Conservation (phyloP, 2,797 vertebrate species). For the Eupleurogrammus muticus region DNA sequence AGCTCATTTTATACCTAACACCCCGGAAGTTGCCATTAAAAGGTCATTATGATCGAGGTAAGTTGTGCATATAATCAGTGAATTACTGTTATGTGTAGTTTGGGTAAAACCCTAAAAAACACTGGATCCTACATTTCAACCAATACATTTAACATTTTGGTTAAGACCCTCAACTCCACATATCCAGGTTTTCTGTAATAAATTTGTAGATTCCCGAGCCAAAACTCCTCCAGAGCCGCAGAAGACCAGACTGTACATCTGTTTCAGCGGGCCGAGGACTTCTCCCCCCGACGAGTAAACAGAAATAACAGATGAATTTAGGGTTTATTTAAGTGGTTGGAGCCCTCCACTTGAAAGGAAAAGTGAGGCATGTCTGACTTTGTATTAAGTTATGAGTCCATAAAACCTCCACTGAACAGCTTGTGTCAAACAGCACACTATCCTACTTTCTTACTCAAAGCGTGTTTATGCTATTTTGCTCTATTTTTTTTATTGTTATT, state of each 20-base stretch:
- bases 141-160: neutral
- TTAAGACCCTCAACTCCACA: neutral
- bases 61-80: neutral
- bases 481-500: neutral
- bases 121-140: too few relatives aligned
- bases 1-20: neutral
- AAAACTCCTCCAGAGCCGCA: neutral
- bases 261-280: neutral
- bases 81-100: neutral
- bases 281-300: neutral
- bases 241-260: neutral
- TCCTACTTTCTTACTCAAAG: neutral
- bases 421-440: neutral
- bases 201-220: neutral
- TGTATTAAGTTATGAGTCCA: neutral
- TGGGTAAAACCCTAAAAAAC: neutral
- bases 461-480: neutral
- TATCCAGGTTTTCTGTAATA: neutral
- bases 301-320: neutral
- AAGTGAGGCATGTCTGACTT: neutral
- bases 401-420: neutral
- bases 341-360: neutral
- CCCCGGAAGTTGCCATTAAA: neutral
- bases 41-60: neutral
- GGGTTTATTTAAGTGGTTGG: neutral